Base-by-base conservation (phyloP, 2,797 vertebrate species). In the Kryptopterus vitreolus region DNA sequence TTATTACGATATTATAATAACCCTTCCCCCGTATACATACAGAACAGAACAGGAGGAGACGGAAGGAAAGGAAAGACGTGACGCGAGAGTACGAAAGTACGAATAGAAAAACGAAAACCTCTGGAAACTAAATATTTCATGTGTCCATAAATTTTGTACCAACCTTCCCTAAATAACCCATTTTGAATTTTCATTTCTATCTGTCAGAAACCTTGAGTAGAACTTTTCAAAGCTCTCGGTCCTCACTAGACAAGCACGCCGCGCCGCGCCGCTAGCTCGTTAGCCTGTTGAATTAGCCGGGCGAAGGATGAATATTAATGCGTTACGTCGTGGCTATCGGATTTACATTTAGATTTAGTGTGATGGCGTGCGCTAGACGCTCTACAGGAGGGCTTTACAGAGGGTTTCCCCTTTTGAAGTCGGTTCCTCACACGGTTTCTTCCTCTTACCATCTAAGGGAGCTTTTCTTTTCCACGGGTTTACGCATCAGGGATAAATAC, bases 71-170 rank as follows among this genome's bases (percentile, higher is more conserved):
- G n/a, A 62, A 69, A 52, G 31, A 16, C 38, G 38, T 22, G 24
- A 18, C 20, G 43, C 24, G 6, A 69, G 12, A 29, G 43, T 48
- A 26, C 50, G 68, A n/a, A 18, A n/a, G 24, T 16, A 26, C n/a
- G n/a, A 68, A 10, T 9, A 7, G 1, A 43, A 46, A 66, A 65
- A 66, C 2, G 7, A 26, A 48, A 69, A 69, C 22, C n/a, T 43
- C 31, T 10, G 15, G 16, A 52, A 33, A 52, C 18, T 71, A 53
- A 71, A 71, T 71, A 71, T 53, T 71, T 71, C 22, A 71, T 8
- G 20, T 0, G 1, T 31, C 10, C 46, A 70, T 70, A 52, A 31
- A 70, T 31, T 50, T 70, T 70, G 46, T 3, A 70, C 3, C 20
- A 52, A 70, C 50, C 26, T 20, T 50, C 26, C 24, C 68, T 4